Conservation (phyloP, 2,888 invertebrate species). For the Conomelus anceps region DNA sequence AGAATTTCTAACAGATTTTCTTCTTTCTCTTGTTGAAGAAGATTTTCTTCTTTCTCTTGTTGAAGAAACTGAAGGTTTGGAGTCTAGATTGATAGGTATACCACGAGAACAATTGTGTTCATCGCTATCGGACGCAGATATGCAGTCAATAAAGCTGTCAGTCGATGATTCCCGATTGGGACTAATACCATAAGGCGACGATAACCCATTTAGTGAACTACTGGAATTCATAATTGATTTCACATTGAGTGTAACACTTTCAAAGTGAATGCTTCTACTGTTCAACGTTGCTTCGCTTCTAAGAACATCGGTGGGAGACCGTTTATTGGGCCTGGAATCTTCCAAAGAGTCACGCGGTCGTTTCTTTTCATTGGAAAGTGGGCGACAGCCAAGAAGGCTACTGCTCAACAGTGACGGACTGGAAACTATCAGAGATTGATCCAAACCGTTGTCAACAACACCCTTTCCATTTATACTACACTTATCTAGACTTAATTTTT, state of each 20-base stretch:
- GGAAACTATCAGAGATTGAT: not conserved
- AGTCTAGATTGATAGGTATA: not conserved
- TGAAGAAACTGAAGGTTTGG: not conserved
- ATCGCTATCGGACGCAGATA: not conserved
- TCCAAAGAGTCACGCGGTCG: not conserved
- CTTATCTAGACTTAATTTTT: not conserved
- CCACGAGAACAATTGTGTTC: not conserved
- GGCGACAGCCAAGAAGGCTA: not conserved
- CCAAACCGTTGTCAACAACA: not conserved
- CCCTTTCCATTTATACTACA: not conserved
- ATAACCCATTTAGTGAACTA: not conserved
- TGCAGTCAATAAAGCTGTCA: not conserved
- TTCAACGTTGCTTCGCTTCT: not conserved
- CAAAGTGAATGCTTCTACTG: not conserved
- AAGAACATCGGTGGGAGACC: not conserved
- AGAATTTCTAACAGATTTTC: not conserved
- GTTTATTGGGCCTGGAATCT: not conserved
- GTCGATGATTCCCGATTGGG: not conserved
- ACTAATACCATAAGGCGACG: no score
- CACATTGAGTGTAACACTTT: not conserved
- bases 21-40: not conserved
- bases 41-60: not conserved
- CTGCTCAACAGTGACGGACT: not conserved
- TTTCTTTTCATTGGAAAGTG: not conserved
- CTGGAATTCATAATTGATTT: not conserved